Evolutionary conservation across 2,888 invertebrate species (phyloP).

Genomic region (Eristalinus sepulchralis): DNA sequence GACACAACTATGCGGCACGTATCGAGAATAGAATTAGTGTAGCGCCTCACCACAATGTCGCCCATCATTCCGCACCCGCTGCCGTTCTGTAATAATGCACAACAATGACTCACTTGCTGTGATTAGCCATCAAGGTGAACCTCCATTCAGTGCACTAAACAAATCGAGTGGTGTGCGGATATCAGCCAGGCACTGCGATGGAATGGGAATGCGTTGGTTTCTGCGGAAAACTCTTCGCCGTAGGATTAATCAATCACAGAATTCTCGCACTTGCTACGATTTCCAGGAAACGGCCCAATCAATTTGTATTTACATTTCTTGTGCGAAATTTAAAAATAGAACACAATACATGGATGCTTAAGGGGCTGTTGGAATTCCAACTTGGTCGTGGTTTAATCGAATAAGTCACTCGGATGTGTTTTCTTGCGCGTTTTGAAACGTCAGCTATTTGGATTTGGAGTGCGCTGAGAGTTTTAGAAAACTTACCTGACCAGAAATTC

Average conservation of each 20-base stretch:
- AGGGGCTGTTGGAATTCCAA: background rate
- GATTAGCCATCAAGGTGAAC: slow-evolving; percentile 60
- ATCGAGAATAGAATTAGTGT: slow-evolving; percentile 39
- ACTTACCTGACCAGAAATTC: slow-evolving; percentile 63
- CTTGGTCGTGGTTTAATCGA: background rate
- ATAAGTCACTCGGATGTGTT: background rate
- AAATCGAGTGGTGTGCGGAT: background rate
- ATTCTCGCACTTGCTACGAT: background rate
- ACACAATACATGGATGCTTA: slow-evolving; percentile 7
- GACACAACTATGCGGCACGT: slow-evolving; percentile 52
- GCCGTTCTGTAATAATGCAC: slow-evolving; percentile 40
- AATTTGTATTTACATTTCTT: slow-evolving; percentile 26
- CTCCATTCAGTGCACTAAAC: slow-evolving; percentile 30
- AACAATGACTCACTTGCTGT: slow-evolving; percentile 55
- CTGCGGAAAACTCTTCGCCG: slow-evolving; percentile 12
- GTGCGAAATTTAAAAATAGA: slow-evolving; percentile 33
- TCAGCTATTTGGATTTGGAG: background rate
- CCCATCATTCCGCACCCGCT: background rate
- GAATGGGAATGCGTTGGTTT: background rate
- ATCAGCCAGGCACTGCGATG: background rate
- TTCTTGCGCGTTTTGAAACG: background rate
- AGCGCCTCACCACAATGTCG: slow-evolving; percentile 26
- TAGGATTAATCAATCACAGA: slow-evolving; percentile 5
- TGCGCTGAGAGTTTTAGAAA: slow-evolving; percentile 10
- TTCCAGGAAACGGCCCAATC: background rate